Conservation (phyloP, 1,140 invertebrate genomes). For the Potamilus streckersoni region DNA sequence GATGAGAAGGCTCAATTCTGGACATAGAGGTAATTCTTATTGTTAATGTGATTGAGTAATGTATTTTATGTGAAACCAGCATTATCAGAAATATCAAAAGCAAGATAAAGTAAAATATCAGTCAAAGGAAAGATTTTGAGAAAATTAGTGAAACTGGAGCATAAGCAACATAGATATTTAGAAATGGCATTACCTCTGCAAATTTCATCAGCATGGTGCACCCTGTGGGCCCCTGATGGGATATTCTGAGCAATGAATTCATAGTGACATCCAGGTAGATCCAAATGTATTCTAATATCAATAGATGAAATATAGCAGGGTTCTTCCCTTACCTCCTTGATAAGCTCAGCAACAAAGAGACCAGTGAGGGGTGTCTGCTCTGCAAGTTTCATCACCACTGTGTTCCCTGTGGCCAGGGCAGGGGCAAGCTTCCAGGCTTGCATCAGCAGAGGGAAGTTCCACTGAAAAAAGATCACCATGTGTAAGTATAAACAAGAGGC, state of each 20-base stretch:
- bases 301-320: background rate
- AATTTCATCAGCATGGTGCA: background rate
- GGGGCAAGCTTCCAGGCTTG: conserved; percentile 73
- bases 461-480: conserved; percentile 67
- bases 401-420: conserved; percentile 74
- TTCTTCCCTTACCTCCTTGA: conserved; percentile 53
- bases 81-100: too few relatives aligned
- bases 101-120: too few relatives aligned
- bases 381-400: conserved; percentile 75
- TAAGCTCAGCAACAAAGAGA: conserved; percentile 50
- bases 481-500: too few relatives aligned
- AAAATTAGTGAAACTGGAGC: too few relatives aligned
- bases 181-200: background rate
- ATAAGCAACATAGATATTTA: background rate
- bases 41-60: too few relatives aligned
- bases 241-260: background rate
- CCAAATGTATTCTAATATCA: background rate
- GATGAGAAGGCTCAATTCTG: too few relatives aligned
- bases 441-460: conserved; percentile 73
- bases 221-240: background rate
- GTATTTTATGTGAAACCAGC: too few relatives aligned
- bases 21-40: too few relatives aligned
- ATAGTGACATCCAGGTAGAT: background rate
- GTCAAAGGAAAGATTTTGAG: too few relatives aligned
- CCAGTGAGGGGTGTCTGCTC: conserved; percentile 72